Evolutionary conservation across 2,113 vertebrate species (phyloP), one percentile per base, ranked within the genome.

Genomic region (Microcebus jonahi): DNA sequence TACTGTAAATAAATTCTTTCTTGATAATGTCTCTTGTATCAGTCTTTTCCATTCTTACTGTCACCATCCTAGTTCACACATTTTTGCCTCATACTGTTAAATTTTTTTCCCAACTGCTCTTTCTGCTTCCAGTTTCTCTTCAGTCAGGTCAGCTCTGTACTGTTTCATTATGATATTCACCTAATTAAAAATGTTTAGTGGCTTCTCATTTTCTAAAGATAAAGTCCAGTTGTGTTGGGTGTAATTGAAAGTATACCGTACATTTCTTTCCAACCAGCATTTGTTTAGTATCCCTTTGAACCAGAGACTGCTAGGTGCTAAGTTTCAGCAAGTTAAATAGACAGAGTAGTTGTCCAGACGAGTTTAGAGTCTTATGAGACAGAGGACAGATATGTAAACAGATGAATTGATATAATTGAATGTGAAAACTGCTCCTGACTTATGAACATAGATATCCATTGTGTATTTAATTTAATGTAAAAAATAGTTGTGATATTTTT

Each of bases 401-500:
- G 70, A 61, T 83, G 34, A 94, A 77, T 20, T 91, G 50, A 84
- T 61, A 27, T 1, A 90, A 10, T 18, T 82, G 88, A 87, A 82
- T 39, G 42, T 57, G 25, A 31, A 91, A 88, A 75, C 68, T 57
- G n/a, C 59, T 84, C 36, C 92, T 65, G 48, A 65, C n/a, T 84
- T 96, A 71, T 21, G 39, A 53, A 76, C 73, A 50, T 81, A 77
- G 12, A 77, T 45, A 61, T 29, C 68, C 70, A 21, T 68, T 88
- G 34, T 81, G 29, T 34, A 57, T 92, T 88, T 96, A 76, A 45
- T 71, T 63, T 75, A 29, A 65, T 88, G 34, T 96, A 68, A 93
- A 97, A 95, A 94, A 31, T 42, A 86, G 27, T 61, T 57, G 14
- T 94, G 48, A 21, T 76, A 29, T 55, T 94, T 95, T 97, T 83